phyloP scores from a whole-genome alignment of 2,797 vertebrate genomes.

The Sebastes hopkinsi region DNA sequence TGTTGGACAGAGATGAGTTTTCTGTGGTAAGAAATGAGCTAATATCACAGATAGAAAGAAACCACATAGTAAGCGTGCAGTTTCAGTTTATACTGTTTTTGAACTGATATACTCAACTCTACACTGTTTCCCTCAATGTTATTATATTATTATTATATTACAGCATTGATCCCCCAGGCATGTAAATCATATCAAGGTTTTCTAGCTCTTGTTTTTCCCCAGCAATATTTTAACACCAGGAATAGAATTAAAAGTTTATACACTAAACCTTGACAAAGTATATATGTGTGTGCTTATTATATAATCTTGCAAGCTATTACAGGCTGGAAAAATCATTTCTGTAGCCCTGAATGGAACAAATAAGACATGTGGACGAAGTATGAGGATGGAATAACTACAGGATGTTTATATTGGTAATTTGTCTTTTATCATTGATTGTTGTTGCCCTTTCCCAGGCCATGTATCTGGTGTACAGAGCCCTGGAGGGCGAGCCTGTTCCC shows the following conservation, averaged over 20 bases:
- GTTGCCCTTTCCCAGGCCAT: conserved; percentile 86
- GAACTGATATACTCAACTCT: background rate
- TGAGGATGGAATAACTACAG: conserved; percentile 5
- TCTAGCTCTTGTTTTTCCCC: background rate
- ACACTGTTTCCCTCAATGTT: background rate
- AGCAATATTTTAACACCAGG: background rate
- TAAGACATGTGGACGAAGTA: conserved; percentile 6
- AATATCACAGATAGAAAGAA: background rate
- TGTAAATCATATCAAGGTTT: background rate
- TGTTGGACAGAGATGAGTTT: conserved; percentile 98
- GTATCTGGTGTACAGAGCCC: conserved; percentile 97
- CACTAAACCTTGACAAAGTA: background rate
- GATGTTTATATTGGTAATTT: conserved; percentile 32
- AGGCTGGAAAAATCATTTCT: background rate
- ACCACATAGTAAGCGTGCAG: background rate
- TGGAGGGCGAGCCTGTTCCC: conserved; percentile 96
- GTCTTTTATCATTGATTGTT: conserved; percentile 30
- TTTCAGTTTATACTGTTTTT: conserved; percentile 1
- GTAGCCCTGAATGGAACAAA: conserved; percentile 8
- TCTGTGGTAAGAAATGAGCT: conserved; percentile 86
- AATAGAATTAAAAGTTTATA: background rate
- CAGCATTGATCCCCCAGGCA: background rate
- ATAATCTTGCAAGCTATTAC: background rate
- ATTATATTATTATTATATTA: background rate
- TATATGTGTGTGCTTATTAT: background rate